Evolutionary conservation across 2,797 vertebrate genomes (phyloP).

Genomic region (Podarcis lilfordi): DNA sequence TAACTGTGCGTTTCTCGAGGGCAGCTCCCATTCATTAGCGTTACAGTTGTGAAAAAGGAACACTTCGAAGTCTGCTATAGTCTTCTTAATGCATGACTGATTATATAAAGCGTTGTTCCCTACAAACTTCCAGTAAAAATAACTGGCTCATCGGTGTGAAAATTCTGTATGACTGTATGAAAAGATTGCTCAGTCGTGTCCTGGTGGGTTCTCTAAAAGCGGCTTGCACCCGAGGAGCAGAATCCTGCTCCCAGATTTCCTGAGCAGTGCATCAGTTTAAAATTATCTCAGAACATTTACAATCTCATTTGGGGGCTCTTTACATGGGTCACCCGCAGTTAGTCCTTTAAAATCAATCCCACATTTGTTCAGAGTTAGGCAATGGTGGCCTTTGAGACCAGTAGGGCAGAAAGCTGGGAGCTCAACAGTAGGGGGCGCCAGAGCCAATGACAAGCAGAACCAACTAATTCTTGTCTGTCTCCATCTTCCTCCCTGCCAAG

Average conservation of each 20-base stretch:
- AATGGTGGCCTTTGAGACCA: no score
- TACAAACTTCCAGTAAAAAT: neutral
- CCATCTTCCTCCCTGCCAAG: no score
- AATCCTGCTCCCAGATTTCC: neutral
- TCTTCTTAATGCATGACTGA: neutral
- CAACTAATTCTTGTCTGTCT: no score
- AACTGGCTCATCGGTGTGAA: neutral
- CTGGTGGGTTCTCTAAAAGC: neutral
- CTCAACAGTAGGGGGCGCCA: no score
- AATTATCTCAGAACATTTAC: neutral
- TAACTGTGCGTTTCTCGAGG: neutral
- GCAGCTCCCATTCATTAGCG: neutral
- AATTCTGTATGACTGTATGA: neutral
- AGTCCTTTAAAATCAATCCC: neutral
- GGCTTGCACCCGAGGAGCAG: neutral
- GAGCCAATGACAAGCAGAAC: no score
- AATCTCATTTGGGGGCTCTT: neutral
- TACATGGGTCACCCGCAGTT: no score
- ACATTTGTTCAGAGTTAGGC: neutral
- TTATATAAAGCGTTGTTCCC: neutral
- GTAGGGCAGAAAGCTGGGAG: no score
- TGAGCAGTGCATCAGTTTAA: neutral
- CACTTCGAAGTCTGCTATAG: neutral
- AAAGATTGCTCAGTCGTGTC: no score
- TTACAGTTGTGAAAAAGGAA: neutral